phyloP scores from a whole-genome alignment of 2,797 vertebrate genomes.

The Alcedo quadribrachys region DNA sequence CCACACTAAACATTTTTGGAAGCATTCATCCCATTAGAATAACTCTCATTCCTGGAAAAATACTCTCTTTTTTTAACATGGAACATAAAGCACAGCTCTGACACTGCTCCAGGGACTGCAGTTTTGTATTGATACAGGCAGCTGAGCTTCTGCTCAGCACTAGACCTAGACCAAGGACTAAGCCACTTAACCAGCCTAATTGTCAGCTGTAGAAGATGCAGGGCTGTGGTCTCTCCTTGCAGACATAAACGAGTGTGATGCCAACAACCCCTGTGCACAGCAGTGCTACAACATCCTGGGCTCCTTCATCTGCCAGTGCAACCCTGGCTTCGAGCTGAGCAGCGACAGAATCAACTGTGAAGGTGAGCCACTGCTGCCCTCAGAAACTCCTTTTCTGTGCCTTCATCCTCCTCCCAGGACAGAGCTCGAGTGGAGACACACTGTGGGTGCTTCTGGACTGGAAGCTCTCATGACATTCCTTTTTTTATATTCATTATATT shows the following conservation, averaged over 20 bases:
- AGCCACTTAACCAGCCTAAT: conserved; percentile 20
- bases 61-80: conserved; percentile 49
- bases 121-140: conserved; percentile 14
- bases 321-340: conserved; percentile 92
- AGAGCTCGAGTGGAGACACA: neutral
- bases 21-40: conserved; percentile 69
- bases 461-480: neutral
- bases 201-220: conserved; percentile 11
- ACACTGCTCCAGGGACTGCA: conserved; percentile 45
- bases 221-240: conserved; percentile 68
- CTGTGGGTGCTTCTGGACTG: neutral
- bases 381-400: too few species aligned
- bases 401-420: too few species aligned
- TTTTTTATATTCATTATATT: neutral
- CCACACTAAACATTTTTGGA: conserved; percentile 70
- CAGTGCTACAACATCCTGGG: conserved; percentile 95
- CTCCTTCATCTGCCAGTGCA: conserved; percentile 95
- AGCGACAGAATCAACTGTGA: conserved; percentile 90
- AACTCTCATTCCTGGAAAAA: conserved; percentile 68
- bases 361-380: conserved; percentile 76
- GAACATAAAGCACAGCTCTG: conserved; percentile 48
- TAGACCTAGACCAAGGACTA: conserved; percentile 6
- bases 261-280: conserved; percentile 90
- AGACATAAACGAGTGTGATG: conserved; percentile 95
- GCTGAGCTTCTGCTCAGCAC: conserved; percentile 45